Conservation (phyloP, 2,888 invertebrate genomes). For the Cacoxenus indagator region DNA sequence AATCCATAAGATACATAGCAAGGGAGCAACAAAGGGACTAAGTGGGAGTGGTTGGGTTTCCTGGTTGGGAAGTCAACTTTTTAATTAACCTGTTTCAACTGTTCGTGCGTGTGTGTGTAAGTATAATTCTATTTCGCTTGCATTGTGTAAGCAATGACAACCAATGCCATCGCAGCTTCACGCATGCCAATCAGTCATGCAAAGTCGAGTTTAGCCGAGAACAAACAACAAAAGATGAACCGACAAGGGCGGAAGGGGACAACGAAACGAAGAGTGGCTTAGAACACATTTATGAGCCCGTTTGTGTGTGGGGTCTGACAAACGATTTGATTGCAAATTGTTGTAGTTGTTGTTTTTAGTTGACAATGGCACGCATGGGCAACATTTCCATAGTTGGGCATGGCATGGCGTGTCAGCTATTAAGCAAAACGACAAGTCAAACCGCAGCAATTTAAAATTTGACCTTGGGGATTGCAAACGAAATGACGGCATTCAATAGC, state of each 20-base stretch:
- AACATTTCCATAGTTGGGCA: not conserved
- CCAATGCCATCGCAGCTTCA: not conserved
- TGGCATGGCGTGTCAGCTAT: not conserved
- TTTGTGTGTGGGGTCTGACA: constrained; percentile 37
- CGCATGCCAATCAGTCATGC: not conserved
- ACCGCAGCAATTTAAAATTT: constrained; percentile 30
- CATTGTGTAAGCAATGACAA: not conserved
- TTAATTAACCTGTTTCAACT: no score
- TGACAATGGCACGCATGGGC: constrained; percentile 48
- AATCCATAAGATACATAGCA: no score
- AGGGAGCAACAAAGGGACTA: no score
- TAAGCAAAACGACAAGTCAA: constrained; percentile 24
- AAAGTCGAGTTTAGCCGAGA: not conserved
- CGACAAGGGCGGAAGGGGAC: no score
- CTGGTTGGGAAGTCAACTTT: not conserved
- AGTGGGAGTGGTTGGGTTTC: no score
- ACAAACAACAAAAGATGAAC: no score
- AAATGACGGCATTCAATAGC: not conserved
- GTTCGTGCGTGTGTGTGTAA: not conserved
- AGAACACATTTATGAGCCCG: constrained; percentile 8
- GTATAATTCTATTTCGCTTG: not conserved
- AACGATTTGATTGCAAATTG: constrained; percentile 59
- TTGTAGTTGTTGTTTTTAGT: constrained; percentile 38
- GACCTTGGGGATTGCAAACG: constrained; percentile 43
- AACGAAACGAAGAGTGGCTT: not conserved